These are phyloP conservation scores for Myotis lucifugus DNA, from an alignment of 2,113 vertebrate species.

Conservation along the genomic window DNA sequence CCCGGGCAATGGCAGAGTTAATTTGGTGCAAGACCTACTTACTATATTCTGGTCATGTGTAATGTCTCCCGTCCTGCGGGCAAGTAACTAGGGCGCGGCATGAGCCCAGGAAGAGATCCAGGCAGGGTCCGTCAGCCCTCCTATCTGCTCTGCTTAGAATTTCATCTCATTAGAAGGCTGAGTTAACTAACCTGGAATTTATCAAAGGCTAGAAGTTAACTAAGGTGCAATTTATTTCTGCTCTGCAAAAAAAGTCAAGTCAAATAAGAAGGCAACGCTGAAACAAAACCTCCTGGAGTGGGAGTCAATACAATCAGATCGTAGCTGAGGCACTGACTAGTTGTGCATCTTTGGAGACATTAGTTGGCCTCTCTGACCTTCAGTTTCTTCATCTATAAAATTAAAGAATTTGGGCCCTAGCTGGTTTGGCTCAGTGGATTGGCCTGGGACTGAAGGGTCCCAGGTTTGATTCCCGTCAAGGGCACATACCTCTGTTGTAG, in stretches of 20 bases:
- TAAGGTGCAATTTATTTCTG: not conserved
- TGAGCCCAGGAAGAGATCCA: not conserved
- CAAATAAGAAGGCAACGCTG: not conserved
- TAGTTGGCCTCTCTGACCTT: not conserved
- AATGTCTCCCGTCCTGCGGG: not conserved
- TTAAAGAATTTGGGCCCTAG: no score
- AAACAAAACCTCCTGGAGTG: not conserved
- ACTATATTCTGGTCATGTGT: not conserved
- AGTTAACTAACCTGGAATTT: not conserved
- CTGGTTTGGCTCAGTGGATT: no score
- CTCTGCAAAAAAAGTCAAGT: constrained; percentile 1
- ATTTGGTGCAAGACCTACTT: not conserved
- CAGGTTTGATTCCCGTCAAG: no score
- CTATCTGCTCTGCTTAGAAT: not conserved
- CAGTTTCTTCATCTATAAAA: not conserved
- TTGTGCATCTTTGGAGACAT: not conserved
- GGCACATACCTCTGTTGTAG: no score
- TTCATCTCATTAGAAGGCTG: not conserved
- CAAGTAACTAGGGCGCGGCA: not conserved
- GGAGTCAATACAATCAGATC: not conserved
- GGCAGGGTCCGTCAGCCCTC: not conserved
- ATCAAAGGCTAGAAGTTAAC: not conserved
- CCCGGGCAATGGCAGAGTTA: not conserved
- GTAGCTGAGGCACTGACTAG: not conserved
- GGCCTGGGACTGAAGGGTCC: no score